Evolutionary conservation across 1,140 invertebrate genomes (phyloP), one percentile per base, ranked within the genome.

Genomic region (Caenorhabditis inopinata): DNA sequence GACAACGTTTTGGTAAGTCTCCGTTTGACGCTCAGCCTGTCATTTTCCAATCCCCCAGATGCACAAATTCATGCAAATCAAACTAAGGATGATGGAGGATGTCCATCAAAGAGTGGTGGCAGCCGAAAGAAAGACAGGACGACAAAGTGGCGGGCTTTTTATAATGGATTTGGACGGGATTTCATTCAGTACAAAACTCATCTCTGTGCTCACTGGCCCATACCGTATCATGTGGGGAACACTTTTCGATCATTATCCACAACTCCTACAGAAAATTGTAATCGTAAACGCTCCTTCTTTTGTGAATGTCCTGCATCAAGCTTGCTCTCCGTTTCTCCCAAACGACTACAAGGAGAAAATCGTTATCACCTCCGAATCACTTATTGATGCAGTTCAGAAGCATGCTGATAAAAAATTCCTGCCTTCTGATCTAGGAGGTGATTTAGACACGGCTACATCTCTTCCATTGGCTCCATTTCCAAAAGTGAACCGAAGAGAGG

Each of bases 201-300:
- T 83, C 23, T 83, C 83, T 27, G 75, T 82, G 14, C n/a, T 83
- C 42, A 75, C 76, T 58, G 74, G 80, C 73, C 21, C 32, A 3
- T 74, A 75, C 21, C 74, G 83, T 42, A 83, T 83, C 32, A 81
- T 83, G 82, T 83, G 83, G 83, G 83, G 83, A 62, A 83, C 83
- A 27, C 78, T 83, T 12, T 77, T 83, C 29, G 83, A 83, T 32
- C 83, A 83, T 32, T 83, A 83, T 62, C 83, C 83, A 6, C 79
- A 83, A 27, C 29, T 82, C 6, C 84, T 83, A 23, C 81, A 83
- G 23, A 53, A 83, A 73, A 83, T 83, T 23, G 38, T 83, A 2
- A 82, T 83, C 14, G 78, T 83, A 3, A 83, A 83, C 73, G 81
- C 78, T 21, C 83, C 83, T 12, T 84, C 76, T 27, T 83, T 83